Evolutionary conservation across 2,888 invertebrate species (phyloP), one percentile per base, ranked within the genome.

Genomic region (Omphaloscelis lunosa): DNA sequence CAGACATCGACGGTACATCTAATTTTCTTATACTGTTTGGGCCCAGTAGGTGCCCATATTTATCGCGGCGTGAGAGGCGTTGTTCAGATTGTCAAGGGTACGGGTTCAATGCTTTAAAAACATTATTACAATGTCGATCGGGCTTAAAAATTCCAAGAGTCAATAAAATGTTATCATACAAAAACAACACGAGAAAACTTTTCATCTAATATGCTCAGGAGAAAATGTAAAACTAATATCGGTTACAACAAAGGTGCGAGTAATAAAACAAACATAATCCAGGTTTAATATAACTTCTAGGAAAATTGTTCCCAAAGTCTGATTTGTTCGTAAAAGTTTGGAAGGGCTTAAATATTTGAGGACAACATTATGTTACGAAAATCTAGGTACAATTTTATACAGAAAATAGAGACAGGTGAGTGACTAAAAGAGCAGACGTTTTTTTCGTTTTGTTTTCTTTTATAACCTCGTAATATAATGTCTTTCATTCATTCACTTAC

Each of bases 231-330:
- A 70, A 63, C 61, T 29, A 63, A 84, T 79, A 75, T 83, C 34
- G 39, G 61, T 81, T 56, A 61, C 72, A 78, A 65, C 45, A 58
- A 61, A 70, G 69, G 79, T 82, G n/a, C 29, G 66, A 39, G 62
- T 27, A 39, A 67, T 59, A 79, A 73, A 83, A 67, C n/a, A 61
- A 23, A 68, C n/a, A 45, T 72, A 68, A 73, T 73, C 67, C 66
- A 56, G 67, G 71, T 75, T 75, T 80, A 67, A 71, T 70, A 76
- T 51, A 84, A 83, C 76, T 80, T 83, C 41, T 51, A 68, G 39
- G 59, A 63, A 75, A 65, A 73, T 34, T 75, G 8, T 75, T 80
- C 15, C 6, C 41, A 17, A 84, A 80, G 72, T 62, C 39, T 73
- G 61, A 61, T 70, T 63, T 76, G 85, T 73, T 80, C n/a, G 12